These are phyloP conservation scores for Vidua macroura DNA, from an alignment of 2,113 vertebrate species.

Conservation along the genomic window DNA sequence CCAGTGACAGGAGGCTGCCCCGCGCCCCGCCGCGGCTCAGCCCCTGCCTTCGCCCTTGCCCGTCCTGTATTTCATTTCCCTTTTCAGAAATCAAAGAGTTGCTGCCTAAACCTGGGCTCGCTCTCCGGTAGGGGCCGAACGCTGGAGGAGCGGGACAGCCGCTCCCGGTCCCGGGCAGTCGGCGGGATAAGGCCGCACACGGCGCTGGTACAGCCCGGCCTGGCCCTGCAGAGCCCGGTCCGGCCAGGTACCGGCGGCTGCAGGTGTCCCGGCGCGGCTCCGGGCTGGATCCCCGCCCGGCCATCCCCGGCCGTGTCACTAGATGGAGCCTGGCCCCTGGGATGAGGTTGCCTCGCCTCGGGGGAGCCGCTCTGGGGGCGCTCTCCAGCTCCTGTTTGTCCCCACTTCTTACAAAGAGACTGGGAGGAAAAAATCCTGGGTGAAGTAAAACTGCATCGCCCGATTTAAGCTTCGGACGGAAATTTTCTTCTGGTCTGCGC, in stretches of 20 bases:
- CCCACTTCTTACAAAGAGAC: neutral
- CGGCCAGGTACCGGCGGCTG: neutral
- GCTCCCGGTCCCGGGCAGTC: neutral
- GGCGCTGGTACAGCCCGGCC: neutral
- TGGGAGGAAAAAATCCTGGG: rapidly evolving
- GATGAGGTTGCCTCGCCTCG: neutral
- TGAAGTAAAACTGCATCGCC: neutral
- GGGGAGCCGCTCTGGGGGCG: neutral
- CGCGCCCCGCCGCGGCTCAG: neutral
- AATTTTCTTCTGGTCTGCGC: neutral
- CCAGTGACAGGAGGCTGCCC: neutral
- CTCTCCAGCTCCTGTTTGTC: neutral
- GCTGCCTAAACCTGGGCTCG: neutral
- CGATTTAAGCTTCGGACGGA: neutral
- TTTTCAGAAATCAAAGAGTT: neutral
- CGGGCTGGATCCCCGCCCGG: neutral
- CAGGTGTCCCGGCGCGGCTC: neutral
- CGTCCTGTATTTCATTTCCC: neutral
- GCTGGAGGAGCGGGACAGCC: neutral
- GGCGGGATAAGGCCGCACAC: neutral
- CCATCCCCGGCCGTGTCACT: conserved; percentile 10
- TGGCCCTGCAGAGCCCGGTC: neutral
- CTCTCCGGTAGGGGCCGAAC: no score
- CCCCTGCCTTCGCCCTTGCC: neutral
- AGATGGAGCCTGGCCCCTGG: conserved; percentile 51